phyloP scores from a whole-genome alignment of 2,888 invertebrate species.

The Clanis bilineata region DNA sequence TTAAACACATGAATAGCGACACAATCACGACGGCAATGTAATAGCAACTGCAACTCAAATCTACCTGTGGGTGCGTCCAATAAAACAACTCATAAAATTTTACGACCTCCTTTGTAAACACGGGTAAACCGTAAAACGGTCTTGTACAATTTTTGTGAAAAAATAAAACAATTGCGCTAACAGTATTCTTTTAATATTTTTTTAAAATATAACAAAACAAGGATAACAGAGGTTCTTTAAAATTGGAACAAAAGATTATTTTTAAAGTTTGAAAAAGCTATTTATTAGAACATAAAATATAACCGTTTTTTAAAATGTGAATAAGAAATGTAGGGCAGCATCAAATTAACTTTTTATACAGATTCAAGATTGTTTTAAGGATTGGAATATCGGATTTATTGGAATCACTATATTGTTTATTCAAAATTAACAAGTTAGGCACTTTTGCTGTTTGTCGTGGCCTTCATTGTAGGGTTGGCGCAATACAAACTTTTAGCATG shows the following conservation, averaged over 20 bases:
- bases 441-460: too few relatives aligned
- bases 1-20: constrained; percentile 55
- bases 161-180: constrained; percentile 72
- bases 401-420: too few relatives aligned
- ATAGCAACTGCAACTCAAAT: constrained; percentile 58
- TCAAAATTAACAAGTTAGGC: too few relatives aligned
- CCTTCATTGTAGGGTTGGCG: too few relatives aligned
- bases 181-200: constrained; percentile 39
- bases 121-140: constrained; percentile 69
- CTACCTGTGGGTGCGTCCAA: constrained; percentile 76
- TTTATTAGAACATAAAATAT: neutral
- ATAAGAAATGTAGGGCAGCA: neutral
- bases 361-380: too few relatives aligned
- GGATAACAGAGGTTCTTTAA: neutral
- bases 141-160: constrained; percentile 52
- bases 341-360: neutral
- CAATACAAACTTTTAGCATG: too few relatives aligned
- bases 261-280: neutral
- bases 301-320: neutral
- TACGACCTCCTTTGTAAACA: constrained; percentile 78
- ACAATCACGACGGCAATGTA: constrained; percentile 60
- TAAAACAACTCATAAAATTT: constrained; percentile 75
- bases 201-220: constrained; percentile 49
- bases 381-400: too few relatives aligned
- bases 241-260: constrained; percentile 1